Conservation (phyloP, 2,113 vertebrate genomes). For the Phodopus roborovskii region DNA sequence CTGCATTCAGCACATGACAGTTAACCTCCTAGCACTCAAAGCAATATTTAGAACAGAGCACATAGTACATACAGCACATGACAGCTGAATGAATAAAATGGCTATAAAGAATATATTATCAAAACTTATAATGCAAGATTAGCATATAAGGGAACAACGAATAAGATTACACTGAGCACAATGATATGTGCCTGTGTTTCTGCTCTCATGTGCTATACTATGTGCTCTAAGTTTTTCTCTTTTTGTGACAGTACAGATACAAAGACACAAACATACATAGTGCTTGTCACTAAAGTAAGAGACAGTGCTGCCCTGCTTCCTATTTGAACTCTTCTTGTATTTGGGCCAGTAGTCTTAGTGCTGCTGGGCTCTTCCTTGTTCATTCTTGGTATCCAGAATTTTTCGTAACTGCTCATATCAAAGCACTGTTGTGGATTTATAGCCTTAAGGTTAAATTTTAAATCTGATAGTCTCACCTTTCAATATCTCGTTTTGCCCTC, state of each 20-base stretch:
- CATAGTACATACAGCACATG: neutral
- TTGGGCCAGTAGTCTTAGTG: neutral
- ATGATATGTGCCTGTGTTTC: no score
- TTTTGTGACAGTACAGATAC: neutral
- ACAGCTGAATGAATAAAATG: neutral
- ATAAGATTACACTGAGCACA: neutral
- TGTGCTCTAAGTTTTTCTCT: neutral
- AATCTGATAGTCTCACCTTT: neutral
- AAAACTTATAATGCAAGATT: conserved; percentile 43
- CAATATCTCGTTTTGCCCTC: neutral
- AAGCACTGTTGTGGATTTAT: conserved; percentile 2
- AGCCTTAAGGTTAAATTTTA: conserved; percentile 6
- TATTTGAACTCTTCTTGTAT: neutral
- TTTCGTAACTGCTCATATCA: neutral
- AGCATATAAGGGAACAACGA: neutral
- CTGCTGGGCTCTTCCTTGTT: neutral
- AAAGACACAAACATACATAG: neutral
- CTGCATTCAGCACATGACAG: neutral
- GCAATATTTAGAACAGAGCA: neutral
- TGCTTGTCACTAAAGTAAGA: neutral
- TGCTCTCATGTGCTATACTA: neutral
- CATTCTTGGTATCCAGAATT: neutral
- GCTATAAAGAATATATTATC: neutral
- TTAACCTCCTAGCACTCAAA: neutral
- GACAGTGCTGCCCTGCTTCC: neutral